Conservation (phyloP, 2,888 invertebrate species). For the Aporophyla nigra region DNA sequence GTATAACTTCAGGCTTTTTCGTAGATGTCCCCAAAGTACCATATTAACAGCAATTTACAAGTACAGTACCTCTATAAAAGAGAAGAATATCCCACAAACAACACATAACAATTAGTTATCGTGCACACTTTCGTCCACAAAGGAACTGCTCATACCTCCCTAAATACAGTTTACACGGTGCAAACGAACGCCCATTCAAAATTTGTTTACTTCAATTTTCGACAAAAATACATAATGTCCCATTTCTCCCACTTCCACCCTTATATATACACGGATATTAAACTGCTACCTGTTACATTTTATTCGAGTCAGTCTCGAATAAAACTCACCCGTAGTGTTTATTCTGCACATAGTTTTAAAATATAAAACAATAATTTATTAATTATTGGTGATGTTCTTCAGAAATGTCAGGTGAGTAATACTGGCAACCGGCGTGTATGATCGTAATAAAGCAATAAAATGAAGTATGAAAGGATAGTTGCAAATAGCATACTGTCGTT, state of each 20-base stretch:
- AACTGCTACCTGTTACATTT: conserved; percentile 10
- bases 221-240: conserved; percentile 37
- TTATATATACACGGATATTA: conserved; percentile 30
- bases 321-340: no score
- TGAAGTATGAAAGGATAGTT: not conserved
- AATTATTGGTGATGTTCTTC: no score
- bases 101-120: conserved; percentile 1
- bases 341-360: conserved; percentile 16
- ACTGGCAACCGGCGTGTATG: not conserved
- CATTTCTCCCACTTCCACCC: conserved; percentile 4
- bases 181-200: conserved; percentile 35
- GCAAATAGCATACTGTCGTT: not conserved
- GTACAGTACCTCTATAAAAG: not conserved
- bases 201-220: conserved; percentile 53
- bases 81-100: conserved; percentile 24
- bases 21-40: not conserved
- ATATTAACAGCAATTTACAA: conserved; percentile 4
- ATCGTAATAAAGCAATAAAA: not conserved
- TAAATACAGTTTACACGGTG: conserved; percentile 19
- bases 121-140: conserved; percentile 4
- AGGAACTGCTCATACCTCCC: conserved; percentile 13
- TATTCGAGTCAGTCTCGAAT: not conserved
- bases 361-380: conserved; percentile 2
- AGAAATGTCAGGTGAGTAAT: no score
- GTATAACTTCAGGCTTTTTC: not conserved